Base-by-base conservation (phyloP, 2,797 vertebrate genomes). In the Vespertilio murinus region DNA sequence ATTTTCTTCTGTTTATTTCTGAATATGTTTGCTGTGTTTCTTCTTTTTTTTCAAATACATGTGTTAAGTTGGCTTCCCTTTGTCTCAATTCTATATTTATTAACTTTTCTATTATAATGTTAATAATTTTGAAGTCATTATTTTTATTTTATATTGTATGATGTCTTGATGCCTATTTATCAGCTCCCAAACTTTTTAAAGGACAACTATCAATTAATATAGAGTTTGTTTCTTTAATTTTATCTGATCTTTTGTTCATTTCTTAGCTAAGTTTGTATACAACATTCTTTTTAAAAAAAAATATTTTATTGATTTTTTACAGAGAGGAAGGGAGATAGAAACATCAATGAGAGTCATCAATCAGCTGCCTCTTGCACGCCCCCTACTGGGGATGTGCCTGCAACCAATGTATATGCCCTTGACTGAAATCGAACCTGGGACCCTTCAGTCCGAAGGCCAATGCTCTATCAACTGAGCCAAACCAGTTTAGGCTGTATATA, bases 1-100 rank as follows among this genome's bases (percentile, higher is more conserved):
- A 1, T 69, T 95, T 97, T 90, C 42, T 88, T 94, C 49, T 79
- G 2, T 74, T 89, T 79, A 64, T 95, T 52, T 83, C 81, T 87
- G 18, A 67, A 33, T 67, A 47, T 54, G 69, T 93, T 90, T 64
- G n/a, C 22, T 69, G 13, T 88, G 40, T 91, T 9, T 78, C n/a
- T n/a, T 92, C 6, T 61, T 65, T 69, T 73, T 73, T 65, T 45
- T 86, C 17, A 73, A 78, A 28, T 69, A 30, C 8, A 12, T 77
- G 5, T 45, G 2, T 80, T 77, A 3, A 47, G 5, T 73, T 90
- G 12, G 20, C 18, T 81, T 94, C 67, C 65, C 30, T 87, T 73
- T 80, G 25, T 71, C 35, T 69, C 11, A 35, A 33, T 71, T 61
- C 5, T 3, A 3, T n/a, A 77, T 79, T 82, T 71, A n/a, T 65